Evolutionary conservation across 2,113 vertebrate genomes (phyloP).

Genomic region (Lynx canadensis): DNA sequence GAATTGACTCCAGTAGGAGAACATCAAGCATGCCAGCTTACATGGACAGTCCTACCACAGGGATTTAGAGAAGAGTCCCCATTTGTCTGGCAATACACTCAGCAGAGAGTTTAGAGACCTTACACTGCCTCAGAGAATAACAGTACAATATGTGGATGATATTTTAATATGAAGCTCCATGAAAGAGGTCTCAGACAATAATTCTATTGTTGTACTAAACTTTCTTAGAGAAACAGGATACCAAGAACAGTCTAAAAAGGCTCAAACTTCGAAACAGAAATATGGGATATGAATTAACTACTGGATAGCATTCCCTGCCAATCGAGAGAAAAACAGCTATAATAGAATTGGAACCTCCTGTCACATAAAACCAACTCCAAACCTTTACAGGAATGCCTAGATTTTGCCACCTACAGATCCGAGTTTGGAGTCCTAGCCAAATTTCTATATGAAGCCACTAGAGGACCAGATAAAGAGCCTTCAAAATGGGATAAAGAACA

Average conservation of each 20-base stretch:
- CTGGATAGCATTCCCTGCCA: not conserved
- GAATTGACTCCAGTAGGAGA: not conserved
- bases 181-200: not conserved
- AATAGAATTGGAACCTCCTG: not conserved
- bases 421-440: not conserved
- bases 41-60: not conserved
- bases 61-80: not conserved
- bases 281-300: not conserved
- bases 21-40: not conserved
- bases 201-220: not conserved
- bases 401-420: not conserved
- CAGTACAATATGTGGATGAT: not conserved
- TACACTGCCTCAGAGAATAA: not conserved
- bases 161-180: not conserved
- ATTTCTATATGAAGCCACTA: not conserved
- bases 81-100: not conserved
- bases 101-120: not conserved
- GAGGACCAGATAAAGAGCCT: not conserved
- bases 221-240: not conserved
- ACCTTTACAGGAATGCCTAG: not conserved
- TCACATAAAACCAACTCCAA: not conserved
- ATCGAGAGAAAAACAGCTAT: not conserved
- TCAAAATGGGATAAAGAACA: not conserved
- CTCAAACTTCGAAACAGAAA: not conserved
- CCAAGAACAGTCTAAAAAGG: not conserved